A percentile compares a stretch with the other conserved stretches of the same genome.
These are phyloP conservation scores for Aphelenchoides fujianensis DNA, from an alignment of 1,140 invertebrate genomes.

Conservation along the genomic window DNA sequence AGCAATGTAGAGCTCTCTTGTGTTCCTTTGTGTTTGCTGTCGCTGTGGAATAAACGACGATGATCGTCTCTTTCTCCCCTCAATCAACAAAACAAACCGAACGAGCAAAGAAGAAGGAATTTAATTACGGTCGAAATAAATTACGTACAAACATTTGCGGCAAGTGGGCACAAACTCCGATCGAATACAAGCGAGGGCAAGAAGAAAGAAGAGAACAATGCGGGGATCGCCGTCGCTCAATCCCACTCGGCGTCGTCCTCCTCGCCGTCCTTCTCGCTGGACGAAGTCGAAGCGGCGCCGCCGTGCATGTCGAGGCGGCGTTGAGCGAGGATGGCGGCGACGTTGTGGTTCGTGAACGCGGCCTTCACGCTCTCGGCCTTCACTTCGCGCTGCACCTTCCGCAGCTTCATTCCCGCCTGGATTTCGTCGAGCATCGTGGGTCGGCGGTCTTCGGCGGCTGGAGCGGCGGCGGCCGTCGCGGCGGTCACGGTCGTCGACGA, in stretches of 20 bases:
- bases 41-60: no score
- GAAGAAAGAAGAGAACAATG: no score
- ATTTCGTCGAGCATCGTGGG: slow-evolving; percentile 52
- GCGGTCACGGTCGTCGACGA: background rate
- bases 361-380: background rate
- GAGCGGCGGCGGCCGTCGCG: background rate
- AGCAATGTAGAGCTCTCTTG: no score
- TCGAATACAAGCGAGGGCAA: no score
- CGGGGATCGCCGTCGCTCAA: no score
- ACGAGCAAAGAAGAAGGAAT: no score
- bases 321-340: background rate
- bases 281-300: background rate
- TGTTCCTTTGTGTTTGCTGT: no score
- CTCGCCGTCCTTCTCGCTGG: background rate
- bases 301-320: background rate
- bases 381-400: slow-evolving; percentile 50
- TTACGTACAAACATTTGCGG: no score
- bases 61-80: no score
- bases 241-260: background rate
- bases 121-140: no score
- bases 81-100: no score
- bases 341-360: background rate
- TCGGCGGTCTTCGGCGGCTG: background rate
- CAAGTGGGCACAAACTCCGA: no score
- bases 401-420: slow-evolving; percentile 46